A percentile compares a stretch with the other conserved stretches of the same genome.
phyloP scores from a whole-genome alignment of 2,888 invertebrate species.

The Macrophya alboannulata region DNA sequence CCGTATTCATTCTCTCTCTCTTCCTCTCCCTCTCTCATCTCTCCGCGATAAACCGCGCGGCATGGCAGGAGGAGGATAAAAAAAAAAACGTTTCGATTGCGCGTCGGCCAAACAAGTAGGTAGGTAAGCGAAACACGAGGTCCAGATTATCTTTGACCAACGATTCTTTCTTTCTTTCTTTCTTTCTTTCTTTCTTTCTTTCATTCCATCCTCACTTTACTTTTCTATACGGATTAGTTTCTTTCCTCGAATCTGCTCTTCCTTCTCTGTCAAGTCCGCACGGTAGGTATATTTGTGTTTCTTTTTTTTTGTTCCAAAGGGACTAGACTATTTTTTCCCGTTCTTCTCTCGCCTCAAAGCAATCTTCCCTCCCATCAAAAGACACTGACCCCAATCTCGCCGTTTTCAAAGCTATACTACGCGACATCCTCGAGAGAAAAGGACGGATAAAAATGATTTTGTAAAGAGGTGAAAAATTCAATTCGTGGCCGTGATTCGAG shows the following conservation, averaged over 20 bases:
- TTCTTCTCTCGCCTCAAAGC: slow-evolving; percentile 1
- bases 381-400: not conserved
- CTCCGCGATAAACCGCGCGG: not conserved
- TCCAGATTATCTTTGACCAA: not conserved
- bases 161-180: not conserved
- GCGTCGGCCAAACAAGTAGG: not conserved
- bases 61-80: not conserved
- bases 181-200: not conserved
- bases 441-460: not conserved
- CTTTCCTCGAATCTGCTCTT: not conserved
- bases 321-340: not conserved
- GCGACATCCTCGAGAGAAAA: not conserved
- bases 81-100: not conserved
- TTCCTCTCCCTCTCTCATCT: not conserved
- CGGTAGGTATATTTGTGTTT: not conserved
- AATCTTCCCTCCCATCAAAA: not conserved
- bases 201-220: not conserved
- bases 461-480: slow-evolving; percentile 3
- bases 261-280: not conserved
- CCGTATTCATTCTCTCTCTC: not conserved
- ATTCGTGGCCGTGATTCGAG: not conserved
- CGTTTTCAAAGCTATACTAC: not conserved
- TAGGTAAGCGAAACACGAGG: not conserved
- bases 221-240: not conserved
- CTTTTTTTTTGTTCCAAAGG: not conserved